Percentiles rank a stretch among this genome's conserved stretches.
These are phyloP conservation scores for Drosophila ezoana DNA, from an alignment of 2,888 invertebrate species.

Conservation along the genomic window DNA sequence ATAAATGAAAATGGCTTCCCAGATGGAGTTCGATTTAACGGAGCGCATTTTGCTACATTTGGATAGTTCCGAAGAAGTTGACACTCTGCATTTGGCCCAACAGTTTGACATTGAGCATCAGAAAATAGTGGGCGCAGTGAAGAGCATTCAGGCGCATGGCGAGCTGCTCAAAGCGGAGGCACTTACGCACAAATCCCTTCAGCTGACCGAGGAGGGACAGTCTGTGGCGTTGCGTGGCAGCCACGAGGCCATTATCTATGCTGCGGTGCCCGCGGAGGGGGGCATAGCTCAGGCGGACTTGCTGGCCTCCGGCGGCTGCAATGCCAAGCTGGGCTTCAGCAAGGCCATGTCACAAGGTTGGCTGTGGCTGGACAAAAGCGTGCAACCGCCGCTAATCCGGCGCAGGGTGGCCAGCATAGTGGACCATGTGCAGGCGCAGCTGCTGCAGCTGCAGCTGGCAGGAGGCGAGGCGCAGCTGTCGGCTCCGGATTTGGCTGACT, in stretches of 20 bases:
- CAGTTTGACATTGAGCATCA: too few species aligned
- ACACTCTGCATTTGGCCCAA: too few species aligned
- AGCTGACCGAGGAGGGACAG: constrained; percentile 95
- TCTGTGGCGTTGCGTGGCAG: constrained; percentile 93
- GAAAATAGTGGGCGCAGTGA: too few species aligned
- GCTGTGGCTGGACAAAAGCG: constrained; percentile 48
- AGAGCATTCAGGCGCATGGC: constrained; percentile 88
- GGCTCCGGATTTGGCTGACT: constrained; percentile 91
- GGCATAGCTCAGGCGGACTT: too few species aligned
- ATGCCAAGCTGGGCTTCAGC: constrained; percentile 91
- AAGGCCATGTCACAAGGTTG: constrained; percentile 94
- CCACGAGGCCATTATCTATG: constrained; percentile 85
- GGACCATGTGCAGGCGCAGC: constrained; percentile 89
- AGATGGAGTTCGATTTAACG: too few species aligned
- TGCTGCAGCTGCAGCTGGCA: constrained; percentile 86
- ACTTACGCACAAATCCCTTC: constrained; percentile 90
- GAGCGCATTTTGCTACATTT: too few species aligned
- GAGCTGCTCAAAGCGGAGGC: constrained; percentile 90
- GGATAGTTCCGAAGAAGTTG: too few species aligned
- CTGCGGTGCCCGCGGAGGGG: too few species aligned
- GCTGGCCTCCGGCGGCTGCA: constrained; percentile 85
- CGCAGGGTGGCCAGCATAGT: constrained; percentile 89
- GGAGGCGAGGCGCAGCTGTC: constrained; percentile 85
- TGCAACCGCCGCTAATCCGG: constrained; percentile 89
- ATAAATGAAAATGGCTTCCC: too few species aligned